These are phyloP conservation scores for Paramuricea clavata DNA, from an alignment of 92 coral and sea anemone species.

Conservation along the genomic window DNA sequence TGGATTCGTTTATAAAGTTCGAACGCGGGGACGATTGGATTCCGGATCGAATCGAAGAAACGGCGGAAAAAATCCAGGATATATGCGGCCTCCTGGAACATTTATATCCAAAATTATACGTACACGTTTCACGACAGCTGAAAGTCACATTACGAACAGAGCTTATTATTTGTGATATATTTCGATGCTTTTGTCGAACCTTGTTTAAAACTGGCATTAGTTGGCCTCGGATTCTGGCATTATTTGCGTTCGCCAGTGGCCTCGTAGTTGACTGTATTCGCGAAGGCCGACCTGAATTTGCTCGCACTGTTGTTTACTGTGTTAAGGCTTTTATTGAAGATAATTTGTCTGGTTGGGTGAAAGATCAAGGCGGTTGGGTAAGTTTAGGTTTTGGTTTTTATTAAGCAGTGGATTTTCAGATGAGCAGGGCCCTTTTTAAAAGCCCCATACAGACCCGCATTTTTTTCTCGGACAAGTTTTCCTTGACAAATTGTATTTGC, in stretches of 20 bases:
- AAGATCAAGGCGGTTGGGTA: constrained; percentile 97
- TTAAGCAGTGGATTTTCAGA: too few species aligned
- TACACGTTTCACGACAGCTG: constrained; percentile 80
- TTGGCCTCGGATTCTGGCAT: constrained; percentile 90
- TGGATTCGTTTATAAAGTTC: constrained; percentile 18
- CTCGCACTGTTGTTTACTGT: constrained; percentile 78
- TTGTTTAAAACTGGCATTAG: constrained; percentile 77
- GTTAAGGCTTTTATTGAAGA: constrained; percentile 82
- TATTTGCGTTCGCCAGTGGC: constrained; percentile 93
- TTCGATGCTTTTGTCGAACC: constrained; percentile 86
- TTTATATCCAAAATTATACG: constrained; percentile 76
- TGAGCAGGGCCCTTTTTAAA: too few species aligned
- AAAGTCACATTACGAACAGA: constrained; percentile 80
- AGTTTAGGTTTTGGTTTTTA: background rate
- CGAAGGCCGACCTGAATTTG: constrained; percentile 73
- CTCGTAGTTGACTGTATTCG: constrained; percentile 85
- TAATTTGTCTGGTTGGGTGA: constrained; percentile 82
- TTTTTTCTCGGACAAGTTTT: too few species aligned
- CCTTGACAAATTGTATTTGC: too few species aligned
- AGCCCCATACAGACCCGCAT: too few species aligned
- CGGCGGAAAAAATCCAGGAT: constrained; percentile 60
- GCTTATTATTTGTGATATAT: constrained; percentile 85
- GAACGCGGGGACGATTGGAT: constrained; percentile 19
- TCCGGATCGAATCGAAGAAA: background rate
- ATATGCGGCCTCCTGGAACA: constrained; percentile 80